Evolutionary conservation across 1,140 invertebrate species (phyloP).

Genomic region (Planococcus citri): DNA sequence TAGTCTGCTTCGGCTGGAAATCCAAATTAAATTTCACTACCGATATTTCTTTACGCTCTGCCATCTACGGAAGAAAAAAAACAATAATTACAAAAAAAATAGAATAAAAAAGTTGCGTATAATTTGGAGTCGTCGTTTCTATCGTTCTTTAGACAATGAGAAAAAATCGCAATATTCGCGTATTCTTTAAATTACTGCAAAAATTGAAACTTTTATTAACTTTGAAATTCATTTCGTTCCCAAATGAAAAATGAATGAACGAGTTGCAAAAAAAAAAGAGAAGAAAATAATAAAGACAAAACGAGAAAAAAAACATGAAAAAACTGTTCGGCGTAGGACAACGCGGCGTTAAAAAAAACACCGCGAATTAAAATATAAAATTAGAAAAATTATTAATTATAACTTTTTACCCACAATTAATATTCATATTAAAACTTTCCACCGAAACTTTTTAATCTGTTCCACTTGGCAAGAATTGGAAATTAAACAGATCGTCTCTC

Average conservation of each 20-base stretch:
- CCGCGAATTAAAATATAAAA: neutral
- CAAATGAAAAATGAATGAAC: neutral
- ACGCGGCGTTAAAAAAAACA: neutral
- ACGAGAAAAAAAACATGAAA: neutral
- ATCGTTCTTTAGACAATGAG: neutral
- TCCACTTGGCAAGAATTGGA: slow-evolving; percentile 2
- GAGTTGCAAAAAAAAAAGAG: no score
- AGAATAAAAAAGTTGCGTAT: neutral
- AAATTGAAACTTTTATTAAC: slow-evolving; percentile 8
- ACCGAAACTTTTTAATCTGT: slow-evolving; percentile 10
- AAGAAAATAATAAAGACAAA: neutral
- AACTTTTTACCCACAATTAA: slow-evolving; percentile 12
- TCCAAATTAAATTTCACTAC: neutral
- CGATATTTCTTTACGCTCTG: neutral
- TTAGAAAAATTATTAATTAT: slow-evolving; percentile 9
- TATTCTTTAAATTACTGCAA: neutral
- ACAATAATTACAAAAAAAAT: neutral
- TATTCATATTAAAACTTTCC: slow-evolving; percentile 14
- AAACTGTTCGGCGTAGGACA: neutral
- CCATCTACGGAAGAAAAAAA: neutral
- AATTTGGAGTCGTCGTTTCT: neutral
- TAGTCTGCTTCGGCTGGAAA: no score
- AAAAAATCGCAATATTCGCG: neutral
- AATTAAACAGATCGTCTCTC: slow-evolving; percentile 5
- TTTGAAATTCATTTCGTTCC: neutral